Evolutionary conservation across 2,113 vertebrate species (phyloP).

Genomic region (Eubucco bourcierii): DNA sequence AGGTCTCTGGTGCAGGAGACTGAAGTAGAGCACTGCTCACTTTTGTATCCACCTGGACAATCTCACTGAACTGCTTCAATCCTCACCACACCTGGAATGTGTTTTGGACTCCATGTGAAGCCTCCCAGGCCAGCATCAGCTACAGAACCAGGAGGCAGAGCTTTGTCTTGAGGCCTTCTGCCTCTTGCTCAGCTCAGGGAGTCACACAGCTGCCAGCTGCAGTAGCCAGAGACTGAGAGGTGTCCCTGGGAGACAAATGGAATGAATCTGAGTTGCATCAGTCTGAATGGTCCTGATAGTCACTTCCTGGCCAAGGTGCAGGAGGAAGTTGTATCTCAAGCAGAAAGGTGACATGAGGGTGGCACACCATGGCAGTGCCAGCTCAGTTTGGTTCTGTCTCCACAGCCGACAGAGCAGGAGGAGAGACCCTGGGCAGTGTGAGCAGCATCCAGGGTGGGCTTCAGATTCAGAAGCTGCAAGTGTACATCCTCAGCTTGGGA

Average conservation of each 20-base stretch:
- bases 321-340: neutral
- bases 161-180: neutral
- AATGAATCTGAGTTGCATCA: neutral
- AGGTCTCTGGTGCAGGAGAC: neutral
- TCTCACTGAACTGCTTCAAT: neutral
- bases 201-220: neutral
- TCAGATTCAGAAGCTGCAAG: neutral
- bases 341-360: neutral
- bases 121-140: neutral
- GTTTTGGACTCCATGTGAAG: neutral
- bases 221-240: neutral
- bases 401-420: neutral
- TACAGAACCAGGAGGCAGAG: neutral
- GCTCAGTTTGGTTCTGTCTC: neutral
- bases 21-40: neutral
- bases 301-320: neutral
- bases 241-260: neutral
- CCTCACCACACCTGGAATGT: rapidly evolving
- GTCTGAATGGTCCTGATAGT: neutral
- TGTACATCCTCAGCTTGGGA: neutral
- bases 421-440: neutral
- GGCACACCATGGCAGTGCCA: neutral
- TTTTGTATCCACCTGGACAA: neutral
- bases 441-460: neutral
- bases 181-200: neutral